phyloP scores from a whole-genome alignment of 2,113 vertebrate species.

The Clarias gariepinus region DNA sequence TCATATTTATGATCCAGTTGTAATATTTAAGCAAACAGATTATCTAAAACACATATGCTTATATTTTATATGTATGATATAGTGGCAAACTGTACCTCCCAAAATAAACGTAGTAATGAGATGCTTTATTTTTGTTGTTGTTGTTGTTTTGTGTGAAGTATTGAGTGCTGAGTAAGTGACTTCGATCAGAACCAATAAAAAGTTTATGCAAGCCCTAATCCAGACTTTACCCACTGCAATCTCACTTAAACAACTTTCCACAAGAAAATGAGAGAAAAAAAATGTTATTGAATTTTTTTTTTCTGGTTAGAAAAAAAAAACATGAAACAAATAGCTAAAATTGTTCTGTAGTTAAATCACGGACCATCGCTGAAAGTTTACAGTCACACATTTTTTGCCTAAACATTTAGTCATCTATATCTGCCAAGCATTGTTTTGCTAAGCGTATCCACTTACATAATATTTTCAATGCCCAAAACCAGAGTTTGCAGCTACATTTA shows the following conservation, averaged over 20 bases:
- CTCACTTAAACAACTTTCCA: slow-evolving; percentile 17
- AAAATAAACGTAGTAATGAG: not conserved
- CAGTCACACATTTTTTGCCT: slow-evolving; percentile 9
- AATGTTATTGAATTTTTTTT: slow-evolving; percentile 14
- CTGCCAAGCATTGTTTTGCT: slow-evolving; percentile 34
- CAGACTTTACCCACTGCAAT: slow-evolving; percentile 10
- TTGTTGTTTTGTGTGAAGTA: not conserved
- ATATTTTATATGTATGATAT: not conserved
- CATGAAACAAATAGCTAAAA: slow-evolving; percentile 1
- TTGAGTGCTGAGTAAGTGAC: not conserved
- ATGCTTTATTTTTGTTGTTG: not conserved
- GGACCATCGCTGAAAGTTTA: slow-evolving; percentile 18
- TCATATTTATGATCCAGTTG: not conserved
- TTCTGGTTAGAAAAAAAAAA: not conserved
- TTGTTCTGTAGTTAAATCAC: slow-evolving; percentile 23
- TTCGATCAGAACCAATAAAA: slow-evolving; percentile 14
- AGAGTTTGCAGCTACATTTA: slow-evolving; percentile 10
- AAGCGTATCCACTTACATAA: slow-evolving; percentile 34
- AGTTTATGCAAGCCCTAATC: slow-evolving; percentile 19
- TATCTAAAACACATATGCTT: not conserved
- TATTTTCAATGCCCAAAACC: slow-evolving; percentile 20
- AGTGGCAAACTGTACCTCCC: not conserved
- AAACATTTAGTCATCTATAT: slow-evolving; percentile 17
- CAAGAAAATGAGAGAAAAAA: not conserved
- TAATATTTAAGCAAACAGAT: not conserved